phyloP scores from a whole-genome alignment of 2,113 vertebrate species.

The Lycocorax pyrrhopterus region DNA sequence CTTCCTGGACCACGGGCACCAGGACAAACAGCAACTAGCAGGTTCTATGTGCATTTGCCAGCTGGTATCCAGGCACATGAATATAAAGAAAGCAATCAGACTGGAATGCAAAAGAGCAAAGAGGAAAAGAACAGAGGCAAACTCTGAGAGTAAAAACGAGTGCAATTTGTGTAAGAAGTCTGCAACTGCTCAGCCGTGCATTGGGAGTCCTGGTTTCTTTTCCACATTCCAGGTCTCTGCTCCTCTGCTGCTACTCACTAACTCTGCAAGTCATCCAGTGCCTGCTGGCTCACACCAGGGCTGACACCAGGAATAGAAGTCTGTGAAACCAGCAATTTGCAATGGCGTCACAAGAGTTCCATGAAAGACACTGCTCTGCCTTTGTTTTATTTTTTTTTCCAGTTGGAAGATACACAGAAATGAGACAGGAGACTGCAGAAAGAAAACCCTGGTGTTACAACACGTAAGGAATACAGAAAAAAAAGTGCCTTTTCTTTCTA shows the following conservation, averaged over 20 bases:
- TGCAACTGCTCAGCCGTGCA: not conserved
- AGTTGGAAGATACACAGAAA: not conserved
- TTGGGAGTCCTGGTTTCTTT: not conserved
- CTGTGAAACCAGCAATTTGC: not conserved
- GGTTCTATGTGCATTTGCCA: not conserved
- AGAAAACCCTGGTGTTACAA: not conserved
- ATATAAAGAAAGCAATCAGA: constrained; percentile 9
- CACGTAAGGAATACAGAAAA: not conserved
- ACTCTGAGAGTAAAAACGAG: not conserved
- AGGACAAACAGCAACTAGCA: not conserved
- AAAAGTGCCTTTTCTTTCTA: not conserved
- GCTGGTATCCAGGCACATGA: not conserved
- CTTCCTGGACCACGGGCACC: not conserved
- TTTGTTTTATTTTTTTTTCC: not conserved
- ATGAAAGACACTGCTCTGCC: not conserved
- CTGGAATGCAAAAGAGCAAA: not conserved
- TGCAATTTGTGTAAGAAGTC: not conserved
- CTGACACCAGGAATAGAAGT: not conserved
- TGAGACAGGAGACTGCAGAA: not conserved
- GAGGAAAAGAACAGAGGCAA: not conserved
- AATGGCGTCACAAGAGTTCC: not conserved
- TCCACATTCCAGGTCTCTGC: not conserved
- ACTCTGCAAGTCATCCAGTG: not conserved
- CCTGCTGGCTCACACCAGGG: not conserved
- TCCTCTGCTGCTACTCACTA: not conserved